These are phyloP conservation scores for Haliaeetus leucogaster DNA, from an alignment of 2,113 vertebrate species.

Conservation along the genomic window DNA sequence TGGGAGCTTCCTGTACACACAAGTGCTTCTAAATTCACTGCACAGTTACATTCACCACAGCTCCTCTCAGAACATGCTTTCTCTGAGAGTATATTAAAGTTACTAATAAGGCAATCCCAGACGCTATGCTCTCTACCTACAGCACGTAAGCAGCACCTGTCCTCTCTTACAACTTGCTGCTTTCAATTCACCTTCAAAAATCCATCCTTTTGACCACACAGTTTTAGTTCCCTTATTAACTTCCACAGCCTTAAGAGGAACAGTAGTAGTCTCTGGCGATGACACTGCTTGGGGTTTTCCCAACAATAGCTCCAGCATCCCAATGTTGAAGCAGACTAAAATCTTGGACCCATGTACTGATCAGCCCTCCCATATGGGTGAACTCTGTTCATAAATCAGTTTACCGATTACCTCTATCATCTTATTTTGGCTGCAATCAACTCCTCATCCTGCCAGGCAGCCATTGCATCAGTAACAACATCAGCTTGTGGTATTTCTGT, in stretches of 20 bases:
- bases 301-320: neutral
- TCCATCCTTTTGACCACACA: neutral
- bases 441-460: neutral
- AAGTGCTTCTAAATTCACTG: neutral
- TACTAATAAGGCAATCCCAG: neutral
- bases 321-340: neutral
- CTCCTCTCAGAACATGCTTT: neutral
- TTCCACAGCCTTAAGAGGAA: neutral
- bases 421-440: neutral
- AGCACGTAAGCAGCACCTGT: neutral
- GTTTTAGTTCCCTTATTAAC: neutral
- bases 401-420: neutral
- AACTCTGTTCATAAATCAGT: neutral
- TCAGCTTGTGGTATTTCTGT: neutral
- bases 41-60: neutral
- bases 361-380: rapidly evolving
- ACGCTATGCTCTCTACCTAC: neutral
- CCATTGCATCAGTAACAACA: neutral
- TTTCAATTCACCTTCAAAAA: neutral
- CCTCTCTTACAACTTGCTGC: neutral
- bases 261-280: neutral
- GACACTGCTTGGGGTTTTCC: neutral
- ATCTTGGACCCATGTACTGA: neutral
- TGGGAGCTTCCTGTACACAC: neutral
- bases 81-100: neutral